Base-by-base conservation (phyloP, 1,140 invertebrate genomes). In the Drosophila trapezifrons region DNA sequence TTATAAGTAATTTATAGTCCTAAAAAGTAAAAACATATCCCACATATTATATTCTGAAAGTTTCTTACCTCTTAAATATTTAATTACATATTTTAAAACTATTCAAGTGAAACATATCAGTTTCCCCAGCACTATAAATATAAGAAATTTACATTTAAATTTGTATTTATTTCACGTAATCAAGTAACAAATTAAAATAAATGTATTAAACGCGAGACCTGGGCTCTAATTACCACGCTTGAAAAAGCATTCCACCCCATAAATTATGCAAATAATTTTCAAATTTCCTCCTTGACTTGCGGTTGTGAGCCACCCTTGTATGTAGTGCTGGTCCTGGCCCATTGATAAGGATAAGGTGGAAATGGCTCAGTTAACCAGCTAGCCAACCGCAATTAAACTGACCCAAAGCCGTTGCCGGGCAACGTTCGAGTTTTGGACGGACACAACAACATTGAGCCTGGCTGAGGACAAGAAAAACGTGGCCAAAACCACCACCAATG, bases 311-410 rank as follows among this genome's bases (percentile, higher is more conserved):
- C 65, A 69, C 65, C 65, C 46, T 13, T 22, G 15, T 20, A 29
- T 57, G 65, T 38, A 15, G 13, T 13, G 0, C 15, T 35, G 29
- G 35, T 13, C 10, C 22, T 25, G 18, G 29, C 13, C 32, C 42
- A 49, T 55, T 71, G 66, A 84, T 84, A 62, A 80, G 80, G 57
- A 83, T 82, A 82, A 78, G 32, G 29, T 67, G 65, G 40, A 58
- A 84, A 80, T 83, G 71, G 78, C 67, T 79, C 45, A 73, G 69
- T 82, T 78, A 78, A 62, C 80, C 51, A 37, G 42, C 75, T n/a
- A 46, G 54, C 54, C 65, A 79, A 89, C 83, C 83, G 64, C 84
- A 86, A 87, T 83, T 76, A 83, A 78, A 62, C 79, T 86, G 83
- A 86, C 83, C 83, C 57, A 86, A 77, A 86, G 83, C 84, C 76